Evolutionary conservation across 2,888 invertebrate genomes (phyloP).

Genomic region (Lasioglossum vierecki): DNA sequence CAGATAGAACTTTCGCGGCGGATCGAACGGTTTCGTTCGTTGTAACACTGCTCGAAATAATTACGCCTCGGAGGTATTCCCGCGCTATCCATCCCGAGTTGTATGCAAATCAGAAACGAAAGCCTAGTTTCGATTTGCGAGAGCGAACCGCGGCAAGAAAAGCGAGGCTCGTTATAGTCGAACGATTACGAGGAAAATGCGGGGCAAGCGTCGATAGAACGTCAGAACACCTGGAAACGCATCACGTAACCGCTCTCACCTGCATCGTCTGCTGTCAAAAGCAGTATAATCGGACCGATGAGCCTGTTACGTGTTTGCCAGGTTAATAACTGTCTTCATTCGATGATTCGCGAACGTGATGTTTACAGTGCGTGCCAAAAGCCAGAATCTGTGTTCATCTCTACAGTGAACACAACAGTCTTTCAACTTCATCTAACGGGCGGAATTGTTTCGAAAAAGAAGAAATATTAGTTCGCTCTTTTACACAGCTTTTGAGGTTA

Average conservation of each 20-base stretch:
- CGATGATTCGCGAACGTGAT: background rate
- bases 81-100: background rate
- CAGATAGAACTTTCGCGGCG: background rate
- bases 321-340: background rate
- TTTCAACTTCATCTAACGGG: no score
- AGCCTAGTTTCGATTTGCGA: background rate
- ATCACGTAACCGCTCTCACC: conserved; percentile 10
- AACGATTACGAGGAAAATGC: background rate
- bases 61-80: background rate
- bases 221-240: background rate
- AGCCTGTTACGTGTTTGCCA: background rate
- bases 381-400: background rate
- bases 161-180: background rate
- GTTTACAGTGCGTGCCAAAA: background rate
- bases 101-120: background rate
- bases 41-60: background rate
- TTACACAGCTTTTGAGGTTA: no score
- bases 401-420: background rate
- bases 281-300: background rate
- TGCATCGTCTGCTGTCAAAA: background rate
- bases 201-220: background rate
- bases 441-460: no score
- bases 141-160: background rate
- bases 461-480: no score
- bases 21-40: background rate